phyloP scores from a whole-genome alignment of 1,140 invertebrate species.

The Plectrocnemia conspersa region DNA sequence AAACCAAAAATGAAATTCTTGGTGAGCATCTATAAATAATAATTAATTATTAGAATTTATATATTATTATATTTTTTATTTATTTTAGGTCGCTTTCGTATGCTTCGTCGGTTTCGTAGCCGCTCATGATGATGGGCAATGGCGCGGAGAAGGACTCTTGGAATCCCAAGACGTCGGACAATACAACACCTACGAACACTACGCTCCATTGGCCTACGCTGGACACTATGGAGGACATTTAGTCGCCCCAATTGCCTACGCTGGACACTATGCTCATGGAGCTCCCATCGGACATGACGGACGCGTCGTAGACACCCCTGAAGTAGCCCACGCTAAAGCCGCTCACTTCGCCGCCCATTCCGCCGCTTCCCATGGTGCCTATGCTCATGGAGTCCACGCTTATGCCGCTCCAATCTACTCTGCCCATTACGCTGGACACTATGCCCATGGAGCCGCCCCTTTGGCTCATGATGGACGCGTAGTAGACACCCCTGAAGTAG shows the following conservation, averaged over 20 bases:
- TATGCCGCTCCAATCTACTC: not conserved
- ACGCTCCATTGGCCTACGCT: not conserved
- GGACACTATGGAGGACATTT: slow-evolving; percentile 7
- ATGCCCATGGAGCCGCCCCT: slow-evolving; percentile 38
- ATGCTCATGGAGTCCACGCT: slow-evolving; percentile 17
- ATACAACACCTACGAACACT: slow-evolving; percentile 5
- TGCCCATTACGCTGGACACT: slow-evolving; percentile 10
- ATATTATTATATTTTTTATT: not conserved
- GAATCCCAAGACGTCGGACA: slow-evolving; percentile 19
- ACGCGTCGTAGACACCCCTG: slow-evolving; percentile 27
- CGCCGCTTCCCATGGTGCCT: slow-evolving; percentile 12
- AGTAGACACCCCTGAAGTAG: slow-evolving; percentile 46
- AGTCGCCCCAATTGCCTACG: slow-evolving; percentile 10
- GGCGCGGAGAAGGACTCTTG: slow-evolving; percentile 11
- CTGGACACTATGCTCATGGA: slow-evolving; percentile 1
- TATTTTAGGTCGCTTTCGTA: slow-evolving; percentile 12
- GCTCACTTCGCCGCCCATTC: slow-evolving; percentile 22
- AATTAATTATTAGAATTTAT: not conserved
- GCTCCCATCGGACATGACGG: slow-evolving; percentile 29
- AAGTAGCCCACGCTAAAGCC: slow-evolving; percentile 33
- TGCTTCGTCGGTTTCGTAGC: slow-evolving; percentile 4
- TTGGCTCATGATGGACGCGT: slow-evolving; percentile 38
- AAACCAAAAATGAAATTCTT: slow-evolving; percentile 18
- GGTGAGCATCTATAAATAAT: slow-evolving; percentile 1
- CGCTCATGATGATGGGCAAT: slow-evolving; percentile 32